Evolutionary conservation across 2,888 invertebrate genomes (phyloP).

Genomic region (Caenorhabditis sp.): DNA sequence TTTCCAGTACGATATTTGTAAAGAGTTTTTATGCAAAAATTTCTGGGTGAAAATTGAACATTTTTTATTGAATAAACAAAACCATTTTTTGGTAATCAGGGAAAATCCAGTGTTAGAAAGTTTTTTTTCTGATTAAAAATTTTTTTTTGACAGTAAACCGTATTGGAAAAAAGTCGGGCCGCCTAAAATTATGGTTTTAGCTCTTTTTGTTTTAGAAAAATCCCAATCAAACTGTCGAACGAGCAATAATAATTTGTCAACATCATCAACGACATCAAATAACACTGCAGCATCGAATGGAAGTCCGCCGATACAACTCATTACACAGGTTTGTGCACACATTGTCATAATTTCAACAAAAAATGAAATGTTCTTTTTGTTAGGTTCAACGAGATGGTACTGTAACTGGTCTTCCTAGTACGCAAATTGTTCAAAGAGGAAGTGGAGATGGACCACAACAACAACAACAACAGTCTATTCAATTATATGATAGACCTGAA

Average conservation of each 20-base stretch:
- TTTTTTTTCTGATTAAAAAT: too few species aligned
- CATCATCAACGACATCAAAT: neutral
- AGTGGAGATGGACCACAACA: neutral
- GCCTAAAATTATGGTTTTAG: too few species aligned
- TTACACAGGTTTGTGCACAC: neutral
- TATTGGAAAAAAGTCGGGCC: too few species aligned
- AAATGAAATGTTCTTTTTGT: neutral
- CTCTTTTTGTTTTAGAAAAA: neutral
- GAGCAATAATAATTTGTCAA: neutral
- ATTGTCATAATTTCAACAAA: too few species aligned
- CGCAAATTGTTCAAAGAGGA: neutral
- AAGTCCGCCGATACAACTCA: neutral
- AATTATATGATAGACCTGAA: neutral
- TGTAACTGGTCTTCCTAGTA: neutral
- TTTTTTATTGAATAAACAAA: too few species aligned
- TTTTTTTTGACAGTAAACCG: too few species aligned
- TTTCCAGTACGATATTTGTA: neutral
- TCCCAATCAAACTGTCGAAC: neutral
- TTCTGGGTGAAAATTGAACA: neutral
- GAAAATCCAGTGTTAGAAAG: too few species aligned
- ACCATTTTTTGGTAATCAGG: too few species aligned
- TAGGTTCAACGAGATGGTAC: neutral
- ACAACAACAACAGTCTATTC: neutral
- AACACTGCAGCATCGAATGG: neutral
- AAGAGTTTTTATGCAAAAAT: slow-evolving; percentile 3